Conservation (phyloP, 2,888 invertebrate species). For the Halocaridina rubra region DNA sequence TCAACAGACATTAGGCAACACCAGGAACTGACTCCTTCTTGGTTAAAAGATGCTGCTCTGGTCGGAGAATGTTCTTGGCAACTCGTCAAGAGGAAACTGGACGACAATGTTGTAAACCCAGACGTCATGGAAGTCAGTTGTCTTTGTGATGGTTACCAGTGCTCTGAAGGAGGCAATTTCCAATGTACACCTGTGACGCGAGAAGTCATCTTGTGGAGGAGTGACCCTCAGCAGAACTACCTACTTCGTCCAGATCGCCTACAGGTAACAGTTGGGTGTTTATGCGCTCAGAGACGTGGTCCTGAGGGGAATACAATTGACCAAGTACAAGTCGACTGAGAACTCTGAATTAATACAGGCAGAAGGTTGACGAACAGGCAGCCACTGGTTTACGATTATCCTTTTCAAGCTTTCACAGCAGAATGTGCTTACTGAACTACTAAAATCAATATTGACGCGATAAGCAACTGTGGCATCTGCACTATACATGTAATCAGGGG, state of each 20-base stretch:
- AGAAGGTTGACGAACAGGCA: too few relatives aligned
- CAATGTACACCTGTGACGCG: slow-evolving; percentile 19
- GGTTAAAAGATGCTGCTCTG: slow-evolving; percentile 2
- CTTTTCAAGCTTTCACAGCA: too few relatives aligned
- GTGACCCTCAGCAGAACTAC: background rate
- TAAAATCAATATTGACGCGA: too few relatives aligned
- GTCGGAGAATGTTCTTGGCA: slow-evolving; percentile 46
- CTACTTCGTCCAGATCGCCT: background rate
- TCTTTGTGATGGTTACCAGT: slow-evolving; percentile 35
- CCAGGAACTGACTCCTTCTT: background rate
- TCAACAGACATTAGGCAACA: background rate
- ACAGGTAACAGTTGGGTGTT: background rate
- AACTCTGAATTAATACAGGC: too few relatives aligned
- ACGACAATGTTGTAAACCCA: slow-evolving; percentile 1
- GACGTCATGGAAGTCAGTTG: slow-evolving; percentile 35
- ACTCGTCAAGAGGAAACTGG: slow-evolving; percentile 11
- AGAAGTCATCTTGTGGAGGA: slow-evolving; percentile 7
- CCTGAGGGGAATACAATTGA: background rate
- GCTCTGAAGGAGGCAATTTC: slow-evolving; percentile 22
- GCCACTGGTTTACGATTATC: too few relatives aligned
- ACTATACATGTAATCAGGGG: too few relatives aligned
- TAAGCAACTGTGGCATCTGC: too few relatives aligned
- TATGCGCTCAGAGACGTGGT: background rate
- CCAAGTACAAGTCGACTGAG: background rate
- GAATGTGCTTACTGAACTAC: too few relatives aligned